A percentile compares a stretch with the other conserved stretches of the same genome.
These are phyloP conservation scores for Opisthograptis luteolata DNA, from an alignment of 2,888 invertebrate genomes.

Conservation along the genomic window DNA sequence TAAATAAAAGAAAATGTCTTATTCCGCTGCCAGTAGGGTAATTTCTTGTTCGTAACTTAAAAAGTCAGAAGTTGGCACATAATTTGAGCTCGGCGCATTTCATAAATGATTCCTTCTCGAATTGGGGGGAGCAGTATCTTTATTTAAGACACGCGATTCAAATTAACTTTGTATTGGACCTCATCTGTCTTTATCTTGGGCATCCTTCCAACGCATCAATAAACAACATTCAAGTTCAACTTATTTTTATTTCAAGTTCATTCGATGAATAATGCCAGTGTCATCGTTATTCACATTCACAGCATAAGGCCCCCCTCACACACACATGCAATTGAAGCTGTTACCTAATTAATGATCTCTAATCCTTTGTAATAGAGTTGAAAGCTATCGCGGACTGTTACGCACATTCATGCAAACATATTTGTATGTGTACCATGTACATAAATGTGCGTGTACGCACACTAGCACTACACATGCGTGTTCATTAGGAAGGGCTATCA, in stretches of 20 bases:
- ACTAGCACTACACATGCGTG: conserved; percentile 33
- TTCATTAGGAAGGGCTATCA: conserved; percentile 50
- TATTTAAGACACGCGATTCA: conserved; percentile 21
- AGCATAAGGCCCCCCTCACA: conserved; percentile 30
- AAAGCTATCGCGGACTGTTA: conserved; percentile 8
- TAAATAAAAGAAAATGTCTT: conserved; percentile 25
- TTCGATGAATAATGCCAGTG: conserved; percentile 49
- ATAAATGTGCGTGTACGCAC: conserved; percentile 37
- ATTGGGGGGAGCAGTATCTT: conserved; percentile 10
- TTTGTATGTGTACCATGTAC: too few species aligned
- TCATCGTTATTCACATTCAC: conserved; percentile 43
- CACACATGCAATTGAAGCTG: neutral
- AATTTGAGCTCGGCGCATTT: conserved; percentile 9
- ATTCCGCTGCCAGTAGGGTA: conserved; percentile 11
- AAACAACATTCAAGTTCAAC: conserved; percentile 35
- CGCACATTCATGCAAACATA: conserved; percentile 13
- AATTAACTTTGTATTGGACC: conserved; percentile 23
- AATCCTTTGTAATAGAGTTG: conserved; percentile 22
- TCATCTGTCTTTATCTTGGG: conserved; percentile 29
- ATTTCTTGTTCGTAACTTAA: conserved; percentile 23
- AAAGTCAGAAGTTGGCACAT: conserved; percentile 20
- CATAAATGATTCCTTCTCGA: conserved; percentile 16
- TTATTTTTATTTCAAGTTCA: conserved; percentile 49
- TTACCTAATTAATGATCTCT: conserved; percentile 16
- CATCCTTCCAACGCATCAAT: conserved; percentile 29